Evolutionary conservation across 2,113 vertebrate genomes (phyloP), one percentile per base, ranked within the genome.

Genomic region (Empidonax traillii): DNA sequence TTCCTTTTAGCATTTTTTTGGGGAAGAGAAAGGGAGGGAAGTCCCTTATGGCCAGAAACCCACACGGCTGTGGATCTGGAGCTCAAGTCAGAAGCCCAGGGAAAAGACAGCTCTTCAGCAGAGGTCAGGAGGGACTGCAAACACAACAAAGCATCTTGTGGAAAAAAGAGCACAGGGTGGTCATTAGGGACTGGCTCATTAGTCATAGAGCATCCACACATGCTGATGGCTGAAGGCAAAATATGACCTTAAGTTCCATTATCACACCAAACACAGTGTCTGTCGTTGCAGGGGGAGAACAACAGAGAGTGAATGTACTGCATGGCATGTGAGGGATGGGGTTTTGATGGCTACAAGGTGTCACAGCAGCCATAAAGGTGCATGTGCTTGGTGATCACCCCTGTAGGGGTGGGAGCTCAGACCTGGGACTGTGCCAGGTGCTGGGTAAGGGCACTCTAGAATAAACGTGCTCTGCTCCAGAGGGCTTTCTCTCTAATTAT

Each of bases 241-340:
- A 83, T 93, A 25, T 78, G 96, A 96, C 97, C 97, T 98, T 97
- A 91, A 93, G 63, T 96, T 94, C 68, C 87, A 96, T 97, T 96
- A 93, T 89, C 90, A 93, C 96, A 93, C 83, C 94, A 96, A 95
- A 94, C 65, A 88, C 76, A 43, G 43, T 47, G 77, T 73, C 86
- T 96, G 65, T 33, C 41, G 63, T 87, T 52, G 87, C 68, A 49
- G 43, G 41, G 30, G 44, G 35, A 85, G 88, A 90, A 85, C 66
- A 78, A 69, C 59, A 73, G 35, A 75, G 58, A 79, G 55, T 9
- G 9, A n/a, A 62, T 37, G 85, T 35, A 35, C 86, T 28, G 62
- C 75, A 56, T 0, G 23, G 90, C 62, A 58, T 14, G 30, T 9
- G 51, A 75, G 41, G 37, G 79, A 79, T 23, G 33, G 44, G 46